phyloP scores from a whole-genome alignment of 2,797 vertebrate genomes.

The Alca torda region DNA sequence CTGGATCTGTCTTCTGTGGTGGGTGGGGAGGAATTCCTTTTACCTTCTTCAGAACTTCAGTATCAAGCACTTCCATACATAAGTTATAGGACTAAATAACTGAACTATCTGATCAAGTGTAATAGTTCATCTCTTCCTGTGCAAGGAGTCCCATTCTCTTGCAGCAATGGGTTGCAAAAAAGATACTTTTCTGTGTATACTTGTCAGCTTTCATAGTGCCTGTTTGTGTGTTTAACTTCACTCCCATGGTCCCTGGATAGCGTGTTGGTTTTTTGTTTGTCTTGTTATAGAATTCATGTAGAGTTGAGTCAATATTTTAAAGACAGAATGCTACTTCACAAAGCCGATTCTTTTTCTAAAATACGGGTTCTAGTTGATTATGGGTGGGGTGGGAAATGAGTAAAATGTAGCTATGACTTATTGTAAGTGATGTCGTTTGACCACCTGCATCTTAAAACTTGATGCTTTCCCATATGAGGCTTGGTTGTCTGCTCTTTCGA shows the following conservation, averaged over 20 bases:
- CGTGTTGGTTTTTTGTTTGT: background rate
- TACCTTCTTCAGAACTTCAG: background rate
- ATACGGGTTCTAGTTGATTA: background rate
- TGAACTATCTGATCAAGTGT: background rate
- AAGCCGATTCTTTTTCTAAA: background rate
- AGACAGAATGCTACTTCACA: background rate
- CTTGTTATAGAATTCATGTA: background rate
- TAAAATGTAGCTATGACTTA: background rate
- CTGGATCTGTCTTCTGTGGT: background rate
- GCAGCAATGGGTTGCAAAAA: background rate
- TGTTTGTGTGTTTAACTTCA: background rate
- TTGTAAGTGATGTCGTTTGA: background rate
- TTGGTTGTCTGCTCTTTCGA: background rate
- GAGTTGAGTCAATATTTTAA: background rate
- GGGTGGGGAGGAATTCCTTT: background rate
- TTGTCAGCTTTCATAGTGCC: background rate
- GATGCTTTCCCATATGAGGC: background rate
- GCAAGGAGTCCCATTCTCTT: background rate
- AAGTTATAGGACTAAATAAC: background rate
- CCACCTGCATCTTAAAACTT: background rate
- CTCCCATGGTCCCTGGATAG: background rate
- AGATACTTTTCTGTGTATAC: background rate
- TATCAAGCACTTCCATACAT: background rate
- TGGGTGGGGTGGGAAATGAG: background rate
- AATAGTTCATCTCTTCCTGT: background rate